Evolutionary conservation across 2,113 vertebrate species (phyloP).

Genomic region (Stegostoma tigrinum): DNA sequence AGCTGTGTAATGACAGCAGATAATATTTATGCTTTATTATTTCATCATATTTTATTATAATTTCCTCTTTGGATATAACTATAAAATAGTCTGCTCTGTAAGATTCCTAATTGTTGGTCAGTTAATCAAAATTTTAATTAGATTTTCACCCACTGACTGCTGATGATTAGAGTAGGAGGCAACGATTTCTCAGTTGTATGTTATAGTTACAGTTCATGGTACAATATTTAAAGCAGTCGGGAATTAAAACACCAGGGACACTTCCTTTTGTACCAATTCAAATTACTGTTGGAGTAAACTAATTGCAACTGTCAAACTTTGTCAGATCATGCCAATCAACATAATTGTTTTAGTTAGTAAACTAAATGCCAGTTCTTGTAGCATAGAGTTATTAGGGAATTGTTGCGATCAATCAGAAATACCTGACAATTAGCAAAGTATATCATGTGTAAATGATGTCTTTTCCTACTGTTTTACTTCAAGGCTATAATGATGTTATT

Average conservation of each 20-base stretch:
- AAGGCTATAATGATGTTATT: neutral
- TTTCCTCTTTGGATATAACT: neutral
- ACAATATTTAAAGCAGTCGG: neutral
- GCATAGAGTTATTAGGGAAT: neutral
- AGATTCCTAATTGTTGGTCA: neutral
- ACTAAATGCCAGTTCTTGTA: neutral
- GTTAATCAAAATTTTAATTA: neutral
- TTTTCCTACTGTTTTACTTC: neutral
- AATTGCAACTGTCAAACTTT: neutral
- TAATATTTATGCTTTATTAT: neutral
- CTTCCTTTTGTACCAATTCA: neutral
- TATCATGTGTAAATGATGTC: neutral
- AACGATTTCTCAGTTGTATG: neutral
- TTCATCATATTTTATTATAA: neutral
- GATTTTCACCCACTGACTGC: neutral
- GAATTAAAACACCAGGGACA: neutral
- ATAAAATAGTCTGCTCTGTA: neutral
- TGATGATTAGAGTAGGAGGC: neutral
- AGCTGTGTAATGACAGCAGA: too few relatives aligned
- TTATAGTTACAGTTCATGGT: neutral
- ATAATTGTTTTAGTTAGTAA: neutral
- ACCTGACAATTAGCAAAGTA: neutral
- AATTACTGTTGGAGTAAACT: neutral
- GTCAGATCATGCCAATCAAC: neutral
- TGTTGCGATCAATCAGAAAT: neutral